Conservation (phyloP, 2,113 vertebrate species). For the Gallinago undulata region DNA sequence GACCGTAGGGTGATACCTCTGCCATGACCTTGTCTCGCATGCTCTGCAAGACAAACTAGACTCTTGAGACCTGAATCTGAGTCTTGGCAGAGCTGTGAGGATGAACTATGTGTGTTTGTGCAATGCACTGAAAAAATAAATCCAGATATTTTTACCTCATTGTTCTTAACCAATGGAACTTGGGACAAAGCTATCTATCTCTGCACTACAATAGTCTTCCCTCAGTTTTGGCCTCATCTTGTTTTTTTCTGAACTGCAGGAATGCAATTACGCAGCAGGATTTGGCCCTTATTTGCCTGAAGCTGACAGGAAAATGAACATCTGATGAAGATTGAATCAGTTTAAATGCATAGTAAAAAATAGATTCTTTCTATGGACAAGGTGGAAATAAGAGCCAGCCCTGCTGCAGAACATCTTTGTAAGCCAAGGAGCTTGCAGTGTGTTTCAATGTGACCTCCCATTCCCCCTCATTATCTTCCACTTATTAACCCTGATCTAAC, state of each 20-base stretch:
- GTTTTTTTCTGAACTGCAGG: neutral
- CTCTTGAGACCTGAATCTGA: neutral
- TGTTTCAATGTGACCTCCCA: constrained; percentile 59
- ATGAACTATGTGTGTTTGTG: neutral
- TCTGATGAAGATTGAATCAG: neutral
- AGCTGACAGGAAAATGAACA: neutral
- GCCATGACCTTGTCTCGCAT: neutral
- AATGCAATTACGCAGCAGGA: neutral
- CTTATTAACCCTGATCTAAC: constrained; percentile 67
- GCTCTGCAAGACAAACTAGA: neutral
- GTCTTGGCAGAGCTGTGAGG: neutral
- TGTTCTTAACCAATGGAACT: neutral
- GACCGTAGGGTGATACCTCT: neutral
- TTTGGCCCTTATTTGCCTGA: constrained; percentile 9
- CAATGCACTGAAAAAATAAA: neutral
- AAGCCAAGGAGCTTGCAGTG: neutral
- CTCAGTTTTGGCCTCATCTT: neutral
- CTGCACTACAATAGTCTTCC: neutral
- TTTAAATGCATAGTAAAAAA: constrained; percentile 1
- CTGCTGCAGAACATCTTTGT: neutral
- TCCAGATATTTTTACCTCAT: neutral
- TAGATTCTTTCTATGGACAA: neutral
- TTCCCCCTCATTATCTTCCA: constrained; percentile 63
- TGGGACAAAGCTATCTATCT: neutral
- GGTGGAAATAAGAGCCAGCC: neutral